These are phyloP conservation scores for Columba guinea DNA, from an alignment of 2,797 vertebrate genomes.

Conservation along the genomic window DNA sequence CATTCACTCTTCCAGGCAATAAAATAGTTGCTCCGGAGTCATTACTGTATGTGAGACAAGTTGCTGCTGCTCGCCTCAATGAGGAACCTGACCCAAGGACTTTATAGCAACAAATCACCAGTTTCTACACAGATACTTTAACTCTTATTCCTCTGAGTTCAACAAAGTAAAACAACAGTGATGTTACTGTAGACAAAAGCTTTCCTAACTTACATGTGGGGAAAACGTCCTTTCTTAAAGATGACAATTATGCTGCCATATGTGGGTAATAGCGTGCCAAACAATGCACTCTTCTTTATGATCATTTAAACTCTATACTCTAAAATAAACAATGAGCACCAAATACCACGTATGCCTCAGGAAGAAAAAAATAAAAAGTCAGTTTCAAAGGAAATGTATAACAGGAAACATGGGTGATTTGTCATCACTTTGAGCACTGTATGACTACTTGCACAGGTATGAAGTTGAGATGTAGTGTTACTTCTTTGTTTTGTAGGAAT, in stretches of 20 bases:
- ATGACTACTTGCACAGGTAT: not conserved
- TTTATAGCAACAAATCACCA: not conserved
- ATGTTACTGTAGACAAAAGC: not conserved
- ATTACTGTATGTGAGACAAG: not conserved
- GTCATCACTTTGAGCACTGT: not conserved
- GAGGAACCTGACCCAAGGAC: not conserved
- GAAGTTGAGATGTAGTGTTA: not conserved
- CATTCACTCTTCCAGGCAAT: constrained; percentile 16
- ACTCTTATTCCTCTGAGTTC: not conserved
- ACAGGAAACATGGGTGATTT: not conserved
- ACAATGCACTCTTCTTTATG: not conserved
- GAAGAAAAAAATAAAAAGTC: not conserved
- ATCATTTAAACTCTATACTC: not conserved
- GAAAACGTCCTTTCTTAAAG: not conserved
- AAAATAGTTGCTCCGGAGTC: not conserved
- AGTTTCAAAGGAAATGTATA: not conserved
- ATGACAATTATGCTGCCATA: not conserved
- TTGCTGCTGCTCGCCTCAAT: not conserved
- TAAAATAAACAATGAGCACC: not conserved
- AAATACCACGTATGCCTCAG: not conserved
- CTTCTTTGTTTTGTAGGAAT: not conserved
- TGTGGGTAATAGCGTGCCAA: not conserved
- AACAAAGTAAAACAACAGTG: not conserved
- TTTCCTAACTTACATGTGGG: not conserved
- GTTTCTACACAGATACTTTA: not conserved